These are phyloP conservation scores for Coregonus suidteri DNA, from an alignment of 2,797 vertebrate genomes.

Conservation along the genomic window DNA sequence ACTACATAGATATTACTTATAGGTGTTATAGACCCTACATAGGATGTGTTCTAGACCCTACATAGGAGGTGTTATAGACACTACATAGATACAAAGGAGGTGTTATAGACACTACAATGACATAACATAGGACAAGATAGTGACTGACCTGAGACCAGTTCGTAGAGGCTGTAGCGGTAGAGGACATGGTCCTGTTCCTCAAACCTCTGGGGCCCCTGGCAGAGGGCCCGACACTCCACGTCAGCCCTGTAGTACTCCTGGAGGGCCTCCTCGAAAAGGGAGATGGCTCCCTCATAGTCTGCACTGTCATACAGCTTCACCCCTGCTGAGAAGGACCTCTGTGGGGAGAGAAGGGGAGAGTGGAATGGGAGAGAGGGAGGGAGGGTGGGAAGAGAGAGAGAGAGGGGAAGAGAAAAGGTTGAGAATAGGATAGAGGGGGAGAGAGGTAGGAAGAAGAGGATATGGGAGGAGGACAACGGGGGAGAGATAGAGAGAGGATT, in stretches of 20 bases:
- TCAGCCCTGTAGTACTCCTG: constrained; percentile 86
- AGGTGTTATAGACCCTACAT: background rate
- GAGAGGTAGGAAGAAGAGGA: background rate
- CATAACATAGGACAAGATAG: background rate
- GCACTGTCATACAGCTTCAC: constrained; percentile 84
- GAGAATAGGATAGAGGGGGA: background rate
- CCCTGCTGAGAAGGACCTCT: constrained; percentile 85
- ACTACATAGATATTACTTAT: too few relatives aligned
- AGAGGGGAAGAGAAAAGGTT: background rate
- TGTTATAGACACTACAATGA: background rate
- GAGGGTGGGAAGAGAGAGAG: background rate
- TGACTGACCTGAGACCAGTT: constrained; percentile 87
- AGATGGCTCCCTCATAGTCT: constrained; percentile 77
- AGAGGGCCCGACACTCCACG: constrained; percentile 85
- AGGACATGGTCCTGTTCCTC: constrained; percentile 84
- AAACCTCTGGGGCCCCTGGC: constrained; percentile 88
- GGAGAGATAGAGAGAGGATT: background rate
- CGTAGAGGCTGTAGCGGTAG: constrained; percentile 85
- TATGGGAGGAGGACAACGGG: background rate
- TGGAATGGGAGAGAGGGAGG: background rate
- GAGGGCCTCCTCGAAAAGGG: constrained; percentile 85
- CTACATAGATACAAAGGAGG: background rate
- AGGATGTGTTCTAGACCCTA: background rate
- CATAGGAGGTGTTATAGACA: background rate
- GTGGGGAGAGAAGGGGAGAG: constrained; percentile 33